Conservation (phyloP, 2,113 vertebrate species). For the Tychaedon coryphoeus region DNA sequence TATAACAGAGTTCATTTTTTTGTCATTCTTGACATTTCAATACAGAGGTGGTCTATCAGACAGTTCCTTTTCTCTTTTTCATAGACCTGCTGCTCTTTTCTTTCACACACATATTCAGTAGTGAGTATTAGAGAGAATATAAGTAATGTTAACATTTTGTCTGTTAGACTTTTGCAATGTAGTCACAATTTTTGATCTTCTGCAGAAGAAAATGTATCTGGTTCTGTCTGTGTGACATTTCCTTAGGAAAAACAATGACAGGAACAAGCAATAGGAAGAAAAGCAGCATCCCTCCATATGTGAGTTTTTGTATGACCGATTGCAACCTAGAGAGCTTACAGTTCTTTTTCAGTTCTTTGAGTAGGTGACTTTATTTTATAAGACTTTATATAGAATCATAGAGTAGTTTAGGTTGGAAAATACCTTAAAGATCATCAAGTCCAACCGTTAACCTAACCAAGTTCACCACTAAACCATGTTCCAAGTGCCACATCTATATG, state of each 20-base stretch:
- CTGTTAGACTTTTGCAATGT: not conserved
- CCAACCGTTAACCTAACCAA: not conserved
- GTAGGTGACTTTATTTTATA: not conserved
- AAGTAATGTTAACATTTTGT: not conserved
- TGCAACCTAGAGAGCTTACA: not conserved
- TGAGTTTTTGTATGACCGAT: not conserved
- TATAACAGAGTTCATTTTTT: not conserved
- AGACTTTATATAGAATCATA: not conserved
- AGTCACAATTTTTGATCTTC: not conserved
- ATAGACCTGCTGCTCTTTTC: not conserved
- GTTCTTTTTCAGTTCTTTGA: not conserved
- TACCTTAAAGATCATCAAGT: not conserved
- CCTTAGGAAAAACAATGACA: not conserved
- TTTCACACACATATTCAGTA: not conserved
- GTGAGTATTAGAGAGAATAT: not conserved
- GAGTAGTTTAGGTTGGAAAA: not conserved
- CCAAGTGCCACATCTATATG: rapidly evolving
- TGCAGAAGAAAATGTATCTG: not conserved
- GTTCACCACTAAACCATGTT: not conserved
- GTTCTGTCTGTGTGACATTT: not conserved
- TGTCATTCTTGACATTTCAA: not conserved
- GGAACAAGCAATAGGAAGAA: not conserved
- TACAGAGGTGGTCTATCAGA: not conserved
- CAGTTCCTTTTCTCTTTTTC: not conserved
- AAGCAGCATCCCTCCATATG: not conserved